Evolutionary conservation across 2,797 vertebrate genomes (phyloP).

Genomic region (Epinephelus malabaricus): DNA sequence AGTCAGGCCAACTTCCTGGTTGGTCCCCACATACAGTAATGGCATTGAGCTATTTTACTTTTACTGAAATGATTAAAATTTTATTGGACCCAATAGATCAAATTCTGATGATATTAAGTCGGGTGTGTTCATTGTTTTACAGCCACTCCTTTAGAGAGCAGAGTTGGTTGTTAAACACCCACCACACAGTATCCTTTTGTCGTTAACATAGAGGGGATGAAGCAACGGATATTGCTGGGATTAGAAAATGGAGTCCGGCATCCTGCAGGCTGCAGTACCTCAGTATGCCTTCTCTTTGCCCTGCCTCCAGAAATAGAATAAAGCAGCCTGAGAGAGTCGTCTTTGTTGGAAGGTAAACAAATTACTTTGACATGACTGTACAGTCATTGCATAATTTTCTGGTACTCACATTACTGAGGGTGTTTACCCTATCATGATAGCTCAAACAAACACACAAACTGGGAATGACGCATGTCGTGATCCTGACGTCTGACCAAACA

Average conservation of each 20-base stretch:
- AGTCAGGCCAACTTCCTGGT: not conserved
- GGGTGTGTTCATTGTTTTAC: not conserved
- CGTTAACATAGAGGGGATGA: not conserved
- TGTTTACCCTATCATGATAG: constrained; percentile 17
- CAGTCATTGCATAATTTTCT: not conserved
- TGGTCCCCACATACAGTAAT: not conserved
- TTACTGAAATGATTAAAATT: not conserved
- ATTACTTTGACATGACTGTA: constrained; percentile 10
- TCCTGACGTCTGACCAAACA: constrained; percentile 29
- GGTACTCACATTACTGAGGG: constrained; percentile 5
- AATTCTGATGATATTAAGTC: not conserved
- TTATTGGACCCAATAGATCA: not conserved
- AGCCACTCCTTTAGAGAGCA: not conserved
- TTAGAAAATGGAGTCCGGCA: not conserved
- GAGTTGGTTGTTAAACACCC: not conserved
- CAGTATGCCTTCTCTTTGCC: not conserved
- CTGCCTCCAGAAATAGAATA: constrained; percentile 8
- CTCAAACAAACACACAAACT: constrained; percentile 20
- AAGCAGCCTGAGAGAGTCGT: not conserved
- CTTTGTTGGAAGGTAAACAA: constrained; percentile 8
- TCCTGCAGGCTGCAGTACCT: not conserved
- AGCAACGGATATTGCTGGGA: not conserved
- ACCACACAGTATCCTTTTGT: not conserved
- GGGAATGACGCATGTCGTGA: constrained; percentile 35
- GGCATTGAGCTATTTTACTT: not conserved